phyloP scores from a whole-genome alignment of 2,113 vertebrate species.

The Poeciliopsis turrubarensis region DNA sequence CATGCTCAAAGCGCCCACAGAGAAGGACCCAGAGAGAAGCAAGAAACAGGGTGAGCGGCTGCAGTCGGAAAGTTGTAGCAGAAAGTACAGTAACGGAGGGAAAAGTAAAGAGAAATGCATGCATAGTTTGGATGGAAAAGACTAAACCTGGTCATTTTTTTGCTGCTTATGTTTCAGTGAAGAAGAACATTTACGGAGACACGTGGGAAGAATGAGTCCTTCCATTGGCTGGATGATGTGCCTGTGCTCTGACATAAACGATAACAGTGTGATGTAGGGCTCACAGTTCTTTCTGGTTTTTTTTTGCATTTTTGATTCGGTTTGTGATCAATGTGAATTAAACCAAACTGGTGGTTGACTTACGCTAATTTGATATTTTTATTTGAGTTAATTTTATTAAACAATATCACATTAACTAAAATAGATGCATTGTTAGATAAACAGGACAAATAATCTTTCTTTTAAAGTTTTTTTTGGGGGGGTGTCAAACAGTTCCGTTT shows the following conservation, averaged over 20 bases:
- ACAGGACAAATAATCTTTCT: neutral
- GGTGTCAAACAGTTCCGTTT: no score
- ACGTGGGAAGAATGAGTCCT: constrained; percentile 73
- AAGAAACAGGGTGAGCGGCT: constrained; percentile 65
- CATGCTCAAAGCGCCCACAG: constrained; percentile 58
- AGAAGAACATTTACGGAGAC: constrained; percentile 79
- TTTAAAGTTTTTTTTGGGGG: no score
- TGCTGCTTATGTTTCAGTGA: constrained; percentile 52
- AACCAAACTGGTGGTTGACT: constrained; percentile 25
- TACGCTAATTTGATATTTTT: no score
- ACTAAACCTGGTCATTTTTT: neutral
- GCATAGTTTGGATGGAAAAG: neutral
- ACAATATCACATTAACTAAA: neutral
- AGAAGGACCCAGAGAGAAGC: constrained; percentile 50
- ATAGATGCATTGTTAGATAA: neutral
- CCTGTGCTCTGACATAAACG: neutral
- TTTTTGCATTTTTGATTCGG: constrained; percentile 2
- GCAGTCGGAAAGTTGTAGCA: neutral
- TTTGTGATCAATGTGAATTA: constrained; percentile 44
- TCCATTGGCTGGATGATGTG: neutral
- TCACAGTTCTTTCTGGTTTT: constrained; percentile 1
- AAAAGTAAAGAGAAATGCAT: neutral
- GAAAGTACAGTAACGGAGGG: neutral
- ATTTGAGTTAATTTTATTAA: neutral
- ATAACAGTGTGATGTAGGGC: neutral